Evolutionary conservation across 1,140 invertebrate species (phyloP).

Genomic region (Mercenaria mercenaria): DNA sequence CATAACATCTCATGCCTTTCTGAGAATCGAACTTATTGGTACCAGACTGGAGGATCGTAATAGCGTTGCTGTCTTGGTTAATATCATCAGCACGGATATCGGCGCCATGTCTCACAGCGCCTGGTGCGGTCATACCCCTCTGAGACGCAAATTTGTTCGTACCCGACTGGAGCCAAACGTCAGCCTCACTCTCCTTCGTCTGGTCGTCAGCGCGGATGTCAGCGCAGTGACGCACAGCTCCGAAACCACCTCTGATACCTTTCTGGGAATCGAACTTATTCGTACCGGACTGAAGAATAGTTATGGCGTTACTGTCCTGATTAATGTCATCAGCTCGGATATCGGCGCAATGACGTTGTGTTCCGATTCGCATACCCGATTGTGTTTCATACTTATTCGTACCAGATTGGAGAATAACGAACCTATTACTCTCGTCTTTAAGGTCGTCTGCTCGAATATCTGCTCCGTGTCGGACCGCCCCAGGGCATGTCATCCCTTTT

Average conservation of each 20-base stretch:
- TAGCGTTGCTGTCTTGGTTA: constrained; percentile 88
- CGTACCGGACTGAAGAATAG: constrained; percentile 96
- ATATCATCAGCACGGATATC: constrained; percentile 78
- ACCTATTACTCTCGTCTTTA: constrained; percentile 90
- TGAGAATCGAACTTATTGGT: constrained; percentile 95
- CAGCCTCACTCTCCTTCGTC: constrained; percentile 93
- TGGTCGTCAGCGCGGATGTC: constrained; percentile 83
- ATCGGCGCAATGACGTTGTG: constrained; percentile 80
- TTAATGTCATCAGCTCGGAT: constrained; percentile 77
- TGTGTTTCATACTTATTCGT: constrained; percentile 93
- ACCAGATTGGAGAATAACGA: constrained; percentile 97
- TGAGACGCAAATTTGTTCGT: constrained; percentile 96
- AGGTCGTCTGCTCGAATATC: constrained; percentile 81
- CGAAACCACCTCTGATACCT: constrained; percentile 97
- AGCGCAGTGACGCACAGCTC: constrained; percentile 93
- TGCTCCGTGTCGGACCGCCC: constrained; percentile 78
- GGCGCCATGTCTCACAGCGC: constrained; percentile 95
- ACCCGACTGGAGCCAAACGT: constrained; percentile 97
- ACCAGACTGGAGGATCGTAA: constrained; percentile 96
- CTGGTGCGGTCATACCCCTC: constrained; percentile 96
- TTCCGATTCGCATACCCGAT: constrained; percentile 80
- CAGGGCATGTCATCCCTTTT: constrained; percentile 79
- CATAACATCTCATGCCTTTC: constrained; percentile 96
- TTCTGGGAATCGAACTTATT: constrained; percentile 96
- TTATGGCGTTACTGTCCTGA: constrained; percentile 92